Conservation (phyloP, 2,888 invertebrate species). For the Cabera pusaria region DNA sequence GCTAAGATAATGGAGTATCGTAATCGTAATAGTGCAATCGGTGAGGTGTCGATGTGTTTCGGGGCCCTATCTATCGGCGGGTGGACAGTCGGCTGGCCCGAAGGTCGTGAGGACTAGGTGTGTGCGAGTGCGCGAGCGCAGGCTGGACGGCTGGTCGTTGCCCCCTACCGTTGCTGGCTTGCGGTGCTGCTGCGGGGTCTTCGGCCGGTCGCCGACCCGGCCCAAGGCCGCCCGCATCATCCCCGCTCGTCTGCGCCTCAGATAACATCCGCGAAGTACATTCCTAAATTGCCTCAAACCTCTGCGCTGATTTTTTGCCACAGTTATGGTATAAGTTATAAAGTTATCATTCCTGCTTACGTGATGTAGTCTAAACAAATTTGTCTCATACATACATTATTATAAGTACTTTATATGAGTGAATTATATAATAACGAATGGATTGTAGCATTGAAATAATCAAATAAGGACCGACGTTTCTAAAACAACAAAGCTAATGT, state of each 20-base stretch:
- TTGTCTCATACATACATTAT: no score
- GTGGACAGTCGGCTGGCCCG: conserved; percentile 36
- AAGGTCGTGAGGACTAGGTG: conserved; percentile 63
- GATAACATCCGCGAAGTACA: conserved; percentile 54
- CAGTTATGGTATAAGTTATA: no score
- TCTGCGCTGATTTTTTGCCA: conserved; percentile 7
- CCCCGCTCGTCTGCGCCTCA: conserved; percentile 66
- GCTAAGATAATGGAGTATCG: conserved; percentile 14
- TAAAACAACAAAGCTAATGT: not conserved
- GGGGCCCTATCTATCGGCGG: conserved; percentile 35
- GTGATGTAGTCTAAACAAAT: conserved; percentile 8
- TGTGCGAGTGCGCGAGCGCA: conserved; percentile 55
- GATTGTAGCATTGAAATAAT: no score
- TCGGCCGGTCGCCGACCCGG: conserved; percentile 81
- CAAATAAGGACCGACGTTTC: no score
- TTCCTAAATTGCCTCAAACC: conserved; percentile 54
- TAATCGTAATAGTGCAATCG: conserved; percentile 24
- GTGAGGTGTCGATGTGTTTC: conserved; percentile 26
- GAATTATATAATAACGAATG: no score
- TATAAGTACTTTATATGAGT: no score
- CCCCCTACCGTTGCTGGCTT: conserved; percentile 81
- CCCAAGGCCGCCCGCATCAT: conserved; percentile 81
- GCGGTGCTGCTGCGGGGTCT: conserved; percentile 77
- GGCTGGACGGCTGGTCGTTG: conserved; percentile 73
- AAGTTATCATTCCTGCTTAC: no score